Evolutionary conservation across 2,113 vertebrate species (phyloP), one percentile per base, ranked within the genome.

Genomic region (Lucifuga dentata): DNA sequence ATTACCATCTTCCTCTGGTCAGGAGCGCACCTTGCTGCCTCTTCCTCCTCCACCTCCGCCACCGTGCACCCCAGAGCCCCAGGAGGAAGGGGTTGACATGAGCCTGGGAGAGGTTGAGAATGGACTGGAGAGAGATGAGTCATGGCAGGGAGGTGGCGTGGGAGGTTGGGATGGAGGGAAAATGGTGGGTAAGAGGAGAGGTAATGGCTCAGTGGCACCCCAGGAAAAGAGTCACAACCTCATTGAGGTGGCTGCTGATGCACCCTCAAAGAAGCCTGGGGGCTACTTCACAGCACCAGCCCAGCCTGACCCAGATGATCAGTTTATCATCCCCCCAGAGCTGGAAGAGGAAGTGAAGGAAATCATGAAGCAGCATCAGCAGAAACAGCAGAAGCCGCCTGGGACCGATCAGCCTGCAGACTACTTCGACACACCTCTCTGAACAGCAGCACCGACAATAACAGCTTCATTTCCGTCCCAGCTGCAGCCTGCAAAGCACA

Each of bases 331-430:
- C 67, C 98, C 98, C 0, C 98, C 98, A 0, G 98, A 99, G 88
- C 94, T 99, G 29, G 98, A 99, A 76, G 98, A 99, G 82, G 98
- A 99, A 70, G 98, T 99, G 48, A 98, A 95, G 80, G 97, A 99
- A 83, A 96, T 99, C 49, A 99, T 99, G 95, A 98, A 97, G 67
- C 96, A 98, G 70, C 98, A 98, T 85, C 96, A 97, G 86, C 95
- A 95, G 20, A 95, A 95, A 40, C 94, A 95, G 55, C 96, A 93
- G 75, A 91, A 92, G 81, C 95, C 91, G 8, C 85, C 91, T 21
- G 93, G 92, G 0, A 73, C 73, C 36, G 95, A 96, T 45, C 95
- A 93, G 61, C 92, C 95, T 61, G 88, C 92, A 4, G 96, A 98
- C 85, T 95, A 90, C 88, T 97, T 95, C 0, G 96, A 98, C 43